Conservation (phyloP, 2,113 vertebrate genomes). For the Labeo rohita region DNA sequence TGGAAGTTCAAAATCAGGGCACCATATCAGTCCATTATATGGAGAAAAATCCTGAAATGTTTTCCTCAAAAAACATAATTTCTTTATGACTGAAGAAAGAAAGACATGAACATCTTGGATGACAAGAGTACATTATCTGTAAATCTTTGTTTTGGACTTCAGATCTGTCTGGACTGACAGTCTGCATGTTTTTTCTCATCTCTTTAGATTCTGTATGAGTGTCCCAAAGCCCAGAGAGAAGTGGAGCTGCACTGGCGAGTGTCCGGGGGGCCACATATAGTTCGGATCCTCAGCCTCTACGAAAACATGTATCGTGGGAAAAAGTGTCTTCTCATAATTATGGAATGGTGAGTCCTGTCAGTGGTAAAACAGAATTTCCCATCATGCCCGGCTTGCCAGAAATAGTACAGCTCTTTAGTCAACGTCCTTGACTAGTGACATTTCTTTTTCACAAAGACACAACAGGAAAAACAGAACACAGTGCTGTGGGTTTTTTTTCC, state of each 20-base stretch:
- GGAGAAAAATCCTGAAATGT: no score
- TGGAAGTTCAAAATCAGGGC: no score
- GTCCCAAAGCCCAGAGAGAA: constrained; percentile 90
- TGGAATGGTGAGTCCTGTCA: constrained; percentile 87
- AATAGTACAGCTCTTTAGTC: background rate
- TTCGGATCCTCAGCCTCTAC: constrained; percentile 82
- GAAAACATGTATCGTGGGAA: constrained; percentile 96
- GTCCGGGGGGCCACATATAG: constrained; percentile 88
- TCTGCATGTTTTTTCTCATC: background rate
- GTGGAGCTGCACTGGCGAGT: constrained; percentile 92
- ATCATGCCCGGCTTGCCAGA: constrained; percentile 21
- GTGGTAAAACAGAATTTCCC: background rate
- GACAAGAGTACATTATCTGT: no score
- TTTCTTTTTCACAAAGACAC: background rate
- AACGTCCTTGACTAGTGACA: background rate
- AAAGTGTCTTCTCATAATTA: constrained; percentile 95
- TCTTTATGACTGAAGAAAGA: no score
- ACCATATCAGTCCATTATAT: no score
- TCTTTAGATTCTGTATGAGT: constrained; percentile 84
- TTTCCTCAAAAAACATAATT: no score
- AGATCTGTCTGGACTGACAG: no score
- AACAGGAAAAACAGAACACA: background rate
- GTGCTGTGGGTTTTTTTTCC: background rate
- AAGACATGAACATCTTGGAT: no score
- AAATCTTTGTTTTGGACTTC: no score